Base-by-base conservation (phyloP, 2,888 invertebrate species). In the Mesochorus sp. region DNA sequence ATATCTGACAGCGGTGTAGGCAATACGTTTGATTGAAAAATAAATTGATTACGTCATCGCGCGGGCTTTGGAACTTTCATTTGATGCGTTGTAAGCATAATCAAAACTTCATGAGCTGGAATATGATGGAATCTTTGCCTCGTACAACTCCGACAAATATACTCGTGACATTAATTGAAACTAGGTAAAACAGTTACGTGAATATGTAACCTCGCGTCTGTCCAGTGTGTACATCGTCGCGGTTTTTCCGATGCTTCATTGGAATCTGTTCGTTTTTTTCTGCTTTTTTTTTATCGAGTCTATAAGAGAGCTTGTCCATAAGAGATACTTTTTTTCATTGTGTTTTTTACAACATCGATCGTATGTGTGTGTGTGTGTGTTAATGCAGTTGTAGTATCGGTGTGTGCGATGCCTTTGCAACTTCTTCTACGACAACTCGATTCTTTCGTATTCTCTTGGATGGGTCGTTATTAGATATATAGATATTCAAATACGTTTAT, bases 141-240 rank as follows among this genome's bases (percentile, higher is more conserved):
- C 51, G 24, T 5, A n/a, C 14, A 70, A 74, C 59, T 53, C 4
- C 51, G 73, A 62, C 42, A 68, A 57, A 73, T 64, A 73, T 68
- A 74, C 62, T 59, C 61, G 57, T 79, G 79, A 79, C 70, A 74
- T 75, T 75, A 79, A 79, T 79, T 79, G 70, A 66, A 79, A 75
- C 53, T 79, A 75, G 79, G 79, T 61, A 75, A 75, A 70, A 49
- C 21, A 64, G 28, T 37, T 51, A 64, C 51, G 59, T 12, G 66
- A 70, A 66, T 71, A 71, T 61, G n/a, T n/a, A 71, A 64, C 44
- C 17, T 31, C 70, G 64, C 62, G 12, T 47, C 10, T 37, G 28
- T 37, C 31, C 31, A 47, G 57, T 21, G n/a, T n/a, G n/a, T 14
- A 28, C 24, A 57, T 59, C 78, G 59, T 73, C 49, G 28, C n/a